phyloP scores from a whole-genome alignment of 2,113 vertebrate species.

The Acrocephalus arundinaceus region DNA sequence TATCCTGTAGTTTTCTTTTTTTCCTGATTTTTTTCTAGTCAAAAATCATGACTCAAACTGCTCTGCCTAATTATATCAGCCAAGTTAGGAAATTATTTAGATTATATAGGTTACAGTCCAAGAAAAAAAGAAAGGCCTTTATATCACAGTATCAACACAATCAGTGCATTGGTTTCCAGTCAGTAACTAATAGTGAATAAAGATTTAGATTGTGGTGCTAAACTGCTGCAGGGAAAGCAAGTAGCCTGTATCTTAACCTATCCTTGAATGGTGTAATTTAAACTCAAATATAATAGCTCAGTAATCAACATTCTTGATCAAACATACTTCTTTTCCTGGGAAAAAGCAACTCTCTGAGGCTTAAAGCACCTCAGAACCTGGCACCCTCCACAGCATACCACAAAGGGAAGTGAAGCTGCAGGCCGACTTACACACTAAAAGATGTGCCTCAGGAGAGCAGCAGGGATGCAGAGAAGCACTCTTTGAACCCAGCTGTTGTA shows the following conservation, averaged over 20 bases:
- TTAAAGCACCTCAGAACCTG: not conserved
- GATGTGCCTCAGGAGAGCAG: not conserved
- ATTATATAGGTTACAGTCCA: fast-evolving
- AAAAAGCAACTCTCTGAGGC: not conserved
- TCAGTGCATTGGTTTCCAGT: not conserved
- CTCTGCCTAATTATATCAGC: not conserved
- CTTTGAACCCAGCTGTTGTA: not conserved
- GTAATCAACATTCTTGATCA: not conserved
- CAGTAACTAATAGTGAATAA: not conserved
- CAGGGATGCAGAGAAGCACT: not conserved
- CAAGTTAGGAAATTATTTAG: not conserved
- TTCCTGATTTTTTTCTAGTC: not conserved
- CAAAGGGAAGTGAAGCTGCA: not conserved
- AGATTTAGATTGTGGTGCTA: not conserved
- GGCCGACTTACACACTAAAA: not conserved
- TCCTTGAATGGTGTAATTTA: not conserved
- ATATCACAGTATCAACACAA: not conserved
- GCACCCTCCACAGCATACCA: not conserved
- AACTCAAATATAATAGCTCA: not conserved
- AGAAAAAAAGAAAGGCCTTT: not conserved
- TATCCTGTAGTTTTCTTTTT: not conserved
- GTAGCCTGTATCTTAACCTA: not conserved
- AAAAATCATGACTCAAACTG: not conserved
- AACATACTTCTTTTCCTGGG: not conserved
- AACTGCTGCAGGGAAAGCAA: not conserved